Base-by-base conservation (phyloP, 2,797 vertebrate species). In the Typhlichthys subterraneus region DNA sequence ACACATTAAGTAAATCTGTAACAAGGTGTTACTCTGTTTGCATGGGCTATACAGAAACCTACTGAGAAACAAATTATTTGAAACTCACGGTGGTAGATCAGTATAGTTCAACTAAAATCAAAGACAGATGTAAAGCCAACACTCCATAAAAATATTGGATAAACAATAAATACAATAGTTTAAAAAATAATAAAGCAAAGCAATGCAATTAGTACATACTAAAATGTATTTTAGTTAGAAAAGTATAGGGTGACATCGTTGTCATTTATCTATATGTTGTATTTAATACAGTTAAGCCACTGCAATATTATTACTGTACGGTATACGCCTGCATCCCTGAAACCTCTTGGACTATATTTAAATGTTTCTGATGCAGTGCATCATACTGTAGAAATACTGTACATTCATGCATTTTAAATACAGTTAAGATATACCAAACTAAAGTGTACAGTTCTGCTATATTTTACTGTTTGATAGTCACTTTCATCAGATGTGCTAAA, bases 111-210 rank as follows among this genome's bases (percentile, higher is more conserved):
- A 57, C 53, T 58, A 38, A 77, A 61, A 12, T 67, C 7, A 65
- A 75, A 42, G 47, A 75, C 11, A 33, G 17, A 69, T 57, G 17
- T 57, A 63, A 83, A 85, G 77, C 76, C 76, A 78, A 76, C 70
- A 79, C 63, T 52, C 49, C 80, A 63, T 69, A 69, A 77, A 77
- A 85, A 78, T 68, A 63, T 73, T 81, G 70, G 72, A 76, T 81
- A 73, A 80, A 82, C 77, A 90, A 93, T 90, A 90, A 90, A 92
- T 92, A 88, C 77, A 52, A 64, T 73, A 58, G 67, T 29, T 29
- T 61, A 69, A 50, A 71, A 75, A 80, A 84, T 82, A 88, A 77
- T 63, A 81, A 82, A 84, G 71, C 65, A 64, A 84, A 72, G 75
- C 70, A 82, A 79, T 57, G 59, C 49, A 64, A 73, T 79, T 75